A percentile compares a stretch with the other conserved stretches of the same genome.
phyloP scores from a whole-genome alignment of 2,888 invertebrate species.

The Tetramorium bicarinatum region DNA sequence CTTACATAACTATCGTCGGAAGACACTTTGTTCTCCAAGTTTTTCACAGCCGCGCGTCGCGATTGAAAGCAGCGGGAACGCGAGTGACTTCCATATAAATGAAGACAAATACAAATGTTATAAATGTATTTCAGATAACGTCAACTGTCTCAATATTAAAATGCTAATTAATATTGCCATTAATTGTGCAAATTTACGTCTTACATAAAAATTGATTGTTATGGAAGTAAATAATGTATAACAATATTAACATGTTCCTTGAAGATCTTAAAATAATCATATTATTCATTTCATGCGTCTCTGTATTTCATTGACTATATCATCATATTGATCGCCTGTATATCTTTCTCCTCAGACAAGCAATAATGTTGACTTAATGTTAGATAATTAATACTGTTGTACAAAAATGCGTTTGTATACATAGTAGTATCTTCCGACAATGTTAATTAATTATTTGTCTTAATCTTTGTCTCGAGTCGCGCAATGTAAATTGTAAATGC shows the following conservation, averaged over 20 bases:
- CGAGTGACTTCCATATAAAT: not conserved
- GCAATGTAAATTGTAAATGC: constrained; percentile 1
- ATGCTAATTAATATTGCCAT: not conserved
- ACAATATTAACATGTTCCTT: not conserved
- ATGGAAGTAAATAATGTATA: constrained; percentile 1
- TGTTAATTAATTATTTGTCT: constrained; percentile 21
- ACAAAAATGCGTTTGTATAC: not conserved
- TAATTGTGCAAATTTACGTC: not conserved
- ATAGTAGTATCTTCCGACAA: not conserved
- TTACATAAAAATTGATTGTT: not conserved
- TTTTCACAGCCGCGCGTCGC: constrained; percentile 46
- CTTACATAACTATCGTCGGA: constrained; percentile 63
- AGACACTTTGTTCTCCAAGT: constrained; percentile 58
- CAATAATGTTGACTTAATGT: constrained; percentile 11
- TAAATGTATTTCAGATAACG: too few species aligned
- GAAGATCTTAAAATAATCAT: constrained; percentile 9
- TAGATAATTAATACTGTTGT: not conserved
- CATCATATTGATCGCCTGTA: not conserved
- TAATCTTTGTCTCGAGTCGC: not conserved
- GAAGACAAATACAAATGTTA: not conserved
- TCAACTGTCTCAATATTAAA: not conserved
- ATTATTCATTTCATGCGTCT: not conserved
- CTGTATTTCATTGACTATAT: not conserved
- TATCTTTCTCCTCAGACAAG: not conserved
- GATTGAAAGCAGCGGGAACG: constrained; percentile 5